A percentile compares a stretch with the other conserved stretches of the same genome.
These are phyloP conservation scores for Cinara cedri DNA, from an alignment of 2,888 invertebrate species.

Conservation along the genomic window DNA sequence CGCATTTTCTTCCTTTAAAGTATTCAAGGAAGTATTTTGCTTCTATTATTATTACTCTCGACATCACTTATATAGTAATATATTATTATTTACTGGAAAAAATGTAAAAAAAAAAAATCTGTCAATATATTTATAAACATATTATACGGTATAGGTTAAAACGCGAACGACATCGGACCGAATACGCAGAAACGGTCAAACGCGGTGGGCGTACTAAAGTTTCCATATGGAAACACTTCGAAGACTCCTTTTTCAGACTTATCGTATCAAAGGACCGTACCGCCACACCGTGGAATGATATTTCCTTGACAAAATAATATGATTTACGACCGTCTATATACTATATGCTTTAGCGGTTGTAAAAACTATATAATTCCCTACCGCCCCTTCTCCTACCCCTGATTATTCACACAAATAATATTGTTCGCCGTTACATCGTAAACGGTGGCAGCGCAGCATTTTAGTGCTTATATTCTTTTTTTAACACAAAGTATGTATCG, in stretches of 20 bases:
- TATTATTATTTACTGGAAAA: not conserved
- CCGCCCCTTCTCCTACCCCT: not conserved
- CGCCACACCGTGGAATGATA: conserved; percentile 39
- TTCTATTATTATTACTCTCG: not conserved
- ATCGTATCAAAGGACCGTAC: conserved; percentile 45
- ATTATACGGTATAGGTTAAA: no score
- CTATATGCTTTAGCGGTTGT: conserved; percentile 4
- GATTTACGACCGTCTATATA: conserved; percentile 15
- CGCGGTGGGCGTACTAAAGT: conserved; percentile 23
- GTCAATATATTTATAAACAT: conserved; percentile 15
- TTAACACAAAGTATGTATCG: conserved; percentile 52
- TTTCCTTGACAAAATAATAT: conserved; percentile 51
- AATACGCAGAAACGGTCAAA: conserved; percentile 49
- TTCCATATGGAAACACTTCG: conserved; percentile 47
- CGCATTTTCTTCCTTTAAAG: no score
- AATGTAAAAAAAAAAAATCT: not conserved
- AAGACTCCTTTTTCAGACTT: conserved; percentile 27
- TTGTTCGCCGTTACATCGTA: conserved; percentile 36
- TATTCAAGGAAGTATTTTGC: not conserved
- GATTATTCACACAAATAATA: conserved; percentile 50
- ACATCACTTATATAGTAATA: no score
- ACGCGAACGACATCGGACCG: not conserved
- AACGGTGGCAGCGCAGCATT: conserved; percentile 47
- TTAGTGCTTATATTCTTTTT: conserved; percentile 55
- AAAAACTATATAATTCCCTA: not conserved